Evolutionary conservation across 2,888 invertebrate genomes (phyloP).

Genomic region (Cremastinae sp.): DNA sequence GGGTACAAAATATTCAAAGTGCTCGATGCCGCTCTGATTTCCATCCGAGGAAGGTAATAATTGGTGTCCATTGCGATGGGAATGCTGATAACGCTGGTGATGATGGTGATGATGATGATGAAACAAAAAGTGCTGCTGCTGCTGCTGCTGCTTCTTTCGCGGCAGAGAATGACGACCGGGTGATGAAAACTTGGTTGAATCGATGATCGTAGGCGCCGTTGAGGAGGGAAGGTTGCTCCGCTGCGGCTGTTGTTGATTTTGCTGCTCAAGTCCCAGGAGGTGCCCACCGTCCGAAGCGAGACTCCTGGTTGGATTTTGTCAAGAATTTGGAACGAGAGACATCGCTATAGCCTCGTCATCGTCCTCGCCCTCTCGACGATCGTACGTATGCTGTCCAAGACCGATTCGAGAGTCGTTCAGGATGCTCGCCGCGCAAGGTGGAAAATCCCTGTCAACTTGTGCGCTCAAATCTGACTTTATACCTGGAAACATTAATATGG

Average conservation of each 20-base stretch:
- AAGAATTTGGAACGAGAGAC: constrained; percentile 80
- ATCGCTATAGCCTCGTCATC: constrained; percentile 81
- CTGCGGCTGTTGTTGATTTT: constrained; percentile 68
- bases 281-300: constrained; percentile 79
- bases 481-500: constrained; percentile 33
- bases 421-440: constrained; percentile 49
- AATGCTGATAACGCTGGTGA: constrained; percentile 70
- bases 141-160: constrained; percentile 77
- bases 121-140: constrained; percentile 83
- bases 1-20: constrained; percentile 90
- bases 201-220: constrained; percentile 55
- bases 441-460: constrained; percentile 54
- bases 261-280: constrained; percentile 72
- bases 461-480: constrained; percentile 60
- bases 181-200: constrained; percentile 74
- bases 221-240: constrained; percentile 56
- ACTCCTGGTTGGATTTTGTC: constrained; percentile 82
- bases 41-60: constrained; percentile 80
- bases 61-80: constrained; percentile 71
- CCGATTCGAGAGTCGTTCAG: constrained; percentile 36
- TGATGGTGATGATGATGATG: constrained; percentile 81
- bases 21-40: constrained; percentile 55
- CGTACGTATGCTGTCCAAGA: constrained; percentile 69
- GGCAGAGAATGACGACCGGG: constrained; percentile 82
- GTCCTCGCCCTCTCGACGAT: constrained; percentile 72